Percentiles rank a stretch among this genome's conserved stretches.
These are phyloP conservation scores for Phylloscopus trochilus DNA, from an alignment of 2,113 vertebrate species.

Conservation along the genomic window DNA sequence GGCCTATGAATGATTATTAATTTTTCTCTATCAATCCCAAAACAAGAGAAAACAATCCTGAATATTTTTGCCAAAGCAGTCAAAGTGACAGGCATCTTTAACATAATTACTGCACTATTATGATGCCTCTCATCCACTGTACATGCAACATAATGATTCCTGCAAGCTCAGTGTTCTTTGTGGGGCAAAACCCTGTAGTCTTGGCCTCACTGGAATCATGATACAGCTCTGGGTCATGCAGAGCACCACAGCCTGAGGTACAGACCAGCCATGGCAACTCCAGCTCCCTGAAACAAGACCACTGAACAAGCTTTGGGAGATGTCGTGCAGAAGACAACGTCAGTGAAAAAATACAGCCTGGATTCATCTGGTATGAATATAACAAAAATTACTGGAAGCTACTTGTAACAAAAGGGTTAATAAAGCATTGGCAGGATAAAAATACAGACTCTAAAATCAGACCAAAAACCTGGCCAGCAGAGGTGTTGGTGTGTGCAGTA, in stretches of 20 bases:
- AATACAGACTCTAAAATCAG: not conserved
- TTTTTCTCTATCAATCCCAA: not conserved
- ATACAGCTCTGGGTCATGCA: not conserved
- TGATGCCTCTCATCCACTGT: not conserved
- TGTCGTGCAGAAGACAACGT: not conserved
- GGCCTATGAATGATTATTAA: not conserved
- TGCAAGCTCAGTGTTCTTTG: not conserved
- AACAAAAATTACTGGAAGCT: not conserved
- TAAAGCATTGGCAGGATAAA: not conserved
- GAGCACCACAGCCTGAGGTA: not conserved
- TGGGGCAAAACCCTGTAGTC: not conserved
- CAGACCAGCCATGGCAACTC: not conserved
- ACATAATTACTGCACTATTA: not conserved
- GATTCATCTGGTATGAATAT: not conserved
- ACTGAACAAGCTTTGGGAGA: not conserved
- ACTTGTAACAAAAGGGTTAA: not conserved
- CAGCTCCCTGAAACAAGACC: not conserved
- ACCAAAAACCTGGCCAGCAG: not conserved
- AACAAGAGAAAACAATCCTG: constrained; percentile 2
- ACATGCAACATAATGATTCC: not conserved
- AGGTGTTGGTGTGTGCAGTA: not conserved
- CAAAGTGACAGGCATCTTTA: not conserved
- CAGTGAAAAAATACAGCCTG: not conserved
- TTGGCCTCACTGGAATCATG: not conserved
- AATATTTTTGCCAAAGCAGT: not conserved